Percentiles rank a stretch among this genome's conserved stretches.
These are phyloP conservation scores for Ancistrus triradiatus DNA, from an alignment of 2,113 vertebrate species.

Conservation along the genomic window DNA sequence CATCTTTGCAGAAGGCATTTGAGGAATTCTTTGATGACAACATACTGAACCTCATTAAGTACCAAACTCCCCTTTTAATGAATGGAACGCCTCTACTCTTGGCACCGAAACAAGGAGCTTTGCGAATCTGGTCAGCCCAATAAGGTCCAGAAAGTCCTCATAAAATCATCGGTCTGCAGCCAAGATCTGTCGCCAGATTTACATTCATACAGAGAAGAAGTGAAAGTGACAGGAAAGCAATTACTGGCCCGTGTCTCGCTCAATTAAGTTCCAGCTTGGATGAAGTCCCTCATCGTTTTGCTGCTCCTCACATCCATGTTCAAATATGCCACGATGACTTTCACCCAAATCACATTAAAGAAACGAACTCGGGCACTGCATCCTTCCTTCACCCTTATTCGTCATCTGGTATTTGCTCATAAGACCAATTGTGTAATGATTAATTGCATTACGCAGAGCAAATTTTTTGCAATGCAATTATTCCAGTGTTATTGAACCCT, in stretches of 20 bases:
- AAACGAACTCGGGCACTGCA: conserved; percentile 52
- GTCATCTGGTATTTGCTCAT: conserved; percentile 52
- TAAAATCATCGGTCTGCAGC: conserved; percentile 38
- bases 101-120: neutral
- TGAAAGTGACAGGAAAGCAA: conserved; percentile 58
- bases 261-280: conserved; percentile 61
- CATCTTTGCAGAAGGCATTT: neutral
- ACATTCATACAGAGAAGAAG: conserved; percentile 55
- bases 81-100: conserved; percentile 4
- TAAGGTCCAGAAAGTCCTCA: conserved; percentile 26
- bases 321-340: conserved; percentile 43
- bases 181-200: conserved; percentile 46
- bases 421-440: conserved; percentile 67
- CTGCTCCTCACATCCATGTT: conserved; percentile 45
- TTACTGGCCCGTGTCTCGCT: conserved; percentile 55
- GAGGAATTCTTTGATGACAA: neutral
- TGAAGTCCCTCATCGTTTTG: conserved; percentile 44
- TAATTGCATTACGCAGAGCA: conserved; percentile 54
- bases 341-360: conserved; percentile 59
- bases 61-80: neutral
- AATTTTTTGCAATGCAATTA: conserved; percentile 22
- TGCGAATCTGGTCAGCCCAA: conserved; percentile 33
- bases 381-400: conserved; percentile 5
- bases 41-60: no score
- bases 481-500: conserved; percentile 29